Conservation (phyloP, 2,888 invertebrate genomes). For the Stenurella melanura region DNA sequence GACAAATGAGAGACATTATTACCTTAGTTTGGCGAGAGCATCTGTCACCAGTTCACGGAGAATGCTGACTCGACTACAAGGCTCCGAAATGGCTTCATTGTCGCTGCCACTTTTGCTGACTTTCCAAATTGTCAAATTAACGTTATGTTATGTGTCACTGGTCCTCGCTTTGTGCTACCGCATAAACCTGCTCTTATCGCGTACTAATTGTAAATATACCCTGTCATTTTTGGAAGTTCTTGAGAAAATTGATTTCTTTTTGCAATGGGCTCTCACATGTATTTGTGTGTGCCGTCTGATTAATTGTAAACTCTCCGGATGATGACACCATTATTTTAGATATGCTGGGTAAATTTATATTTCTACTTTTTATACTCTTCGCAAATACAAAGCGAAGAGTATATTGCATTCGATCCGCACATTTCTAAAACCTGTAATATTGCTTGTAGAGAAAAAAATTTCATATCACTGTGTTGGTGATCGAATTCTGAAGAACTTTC, state of each 20-base stretch:
- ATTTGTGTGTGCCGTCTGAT: background rate
- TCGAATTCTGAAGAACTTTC: no score
- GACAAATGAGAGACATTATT: slow-evolving; percentile 72
- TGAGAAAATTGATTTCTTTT: background rate
- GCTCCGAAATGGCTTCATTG: slow-evolving; percentile 62
- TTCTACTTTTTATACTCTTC: no score
- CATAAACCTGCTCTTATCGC: slow-evolving; percentile 25
- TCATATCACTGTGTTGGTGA: no score
- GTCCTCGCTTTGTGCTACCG: slow-evolving; percentile 33
- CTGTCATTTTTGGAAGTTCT: background rate
- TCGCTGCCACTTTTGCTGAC: slow-evolving; percentile 61
- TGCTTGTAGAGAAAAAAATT: no score
- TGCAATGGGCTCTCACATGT: background rate
- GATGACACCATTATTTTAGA: background rate
- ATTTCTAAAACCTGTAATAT: no score
- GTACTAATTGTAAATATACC: slow-evolving; percentile 5
- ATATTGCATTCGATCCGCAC: no score
- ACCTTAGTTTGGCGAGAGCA: slow-evolving; percentile 70
- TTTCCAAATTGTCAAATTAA: slow-evolving; percentile 66
- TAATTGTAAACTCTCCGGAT: background rate
- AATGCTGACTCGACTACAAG: slow-evolving; percentile 37
- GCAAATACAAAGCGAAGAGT: no score
- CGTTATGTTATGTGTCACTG: slow-evolving; percentile 52
- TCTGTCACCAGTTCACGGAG: slow-evolving; percentile 62
- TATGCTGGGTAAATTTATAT: no score